Evolutionary conservation across 2,113 vertebrate species (phyloP).

Genomic region (Mustelus asterias): DNA sequence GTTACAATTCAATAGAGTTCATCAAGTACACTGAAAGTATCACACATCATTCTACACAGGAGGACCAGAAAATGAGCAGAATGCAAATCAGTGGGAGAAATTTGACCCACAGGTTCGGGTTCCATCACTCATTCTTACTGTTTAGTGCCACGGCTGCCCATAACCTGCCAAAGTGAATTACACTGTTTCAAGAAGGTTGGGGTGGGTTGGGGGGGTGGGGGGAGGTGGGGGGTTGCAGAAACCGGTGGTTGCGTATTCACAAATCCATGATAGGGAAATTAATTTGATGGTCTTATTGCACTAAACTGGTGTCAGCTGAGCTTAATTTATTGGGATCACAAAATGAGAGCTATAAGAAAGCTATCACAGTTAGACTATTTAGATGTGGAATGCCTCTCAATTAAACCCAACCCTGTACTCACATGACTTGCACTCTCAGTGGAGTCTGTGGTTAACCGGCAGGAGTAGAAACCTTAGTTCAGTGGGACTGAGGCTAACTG

Average conservation of each 20-base stretch:
- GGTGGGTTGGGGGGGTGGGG: background rate
- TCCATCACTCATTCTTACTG: background rate
- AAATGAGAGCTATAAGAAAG: background rate
- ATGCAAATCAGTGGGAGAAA: background rate
- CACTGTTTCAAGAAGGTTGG: background rate
- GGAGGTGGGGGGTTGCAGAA: background rate
- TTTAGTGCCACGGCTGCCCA: background rate
- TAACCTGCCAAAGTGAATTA: background rate
- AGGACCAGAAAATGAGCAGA: background rate
- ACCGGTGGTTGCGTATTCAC: background rate
- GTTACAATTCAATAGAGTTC: background rate
- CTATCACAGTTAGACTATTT: background rate
- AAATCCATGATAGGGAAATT: background rate
- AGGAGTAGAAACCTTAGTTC: background rate
- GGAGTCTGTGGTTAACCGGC: background rate
- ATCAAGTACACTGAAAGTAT: background rate
- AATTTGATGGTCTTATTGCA: background rate
- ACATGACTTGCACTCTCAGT: background rate
- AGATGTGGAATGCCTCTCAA: background rate
- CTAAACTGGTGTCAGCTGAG: background rate
- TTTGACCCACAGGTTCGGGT: background rate
- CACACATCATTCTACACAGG: background rate
- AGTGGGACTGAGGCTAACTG: background rate
- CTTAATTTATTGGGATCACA: background rate
- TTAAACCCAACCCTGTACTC: background rate